Percentiles rank a stretch among this genome's conserved stretches.
phyloP scores from a whole-genome alignment of 2,888 invertebrate genomes.

The Apodemia duryi region DNA sequence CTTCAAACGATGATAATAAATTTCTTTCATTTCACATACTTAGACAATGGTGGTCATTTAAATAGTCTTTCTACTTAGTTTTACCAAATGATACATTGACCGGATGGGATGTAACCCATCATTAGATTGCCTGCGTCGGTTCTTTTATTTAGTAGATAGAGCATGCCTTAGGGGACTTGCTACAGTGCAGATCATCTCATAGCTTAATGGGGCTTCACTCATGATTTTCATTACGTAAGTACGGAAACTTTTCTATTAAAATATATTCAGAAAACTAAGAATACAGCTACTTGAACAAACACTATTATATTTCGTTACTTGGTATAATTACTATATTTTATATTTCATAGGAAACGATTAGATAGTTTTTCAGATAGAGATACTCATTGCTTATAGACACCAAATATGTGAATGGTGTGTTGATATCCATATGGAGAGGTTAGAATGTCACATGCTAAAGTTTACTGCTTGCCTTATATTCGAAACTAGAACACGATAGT shows the following conservation, averaged over 20 bases:
- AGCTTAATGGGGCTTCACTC: slow-evolving; percentile 10
- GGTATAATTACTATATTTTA: background rate
- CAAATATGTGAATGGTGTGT: no score
- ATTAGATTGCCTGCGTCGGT: slow-evolving; percentile 31
- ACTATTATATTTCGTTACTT: background rate
- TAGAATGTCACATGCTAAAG: no score
- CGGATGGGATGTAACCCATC: background rate
- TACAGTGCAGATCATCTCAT: slow-evolving; percentile 12
- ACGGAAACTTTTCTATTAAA: slow-evolving; percentile 1
- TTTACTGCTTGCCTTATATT: no score
- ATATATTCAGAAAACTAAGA: background rate
- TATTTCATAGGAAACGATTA: background rate
- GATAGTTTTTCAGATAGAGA: background rate
- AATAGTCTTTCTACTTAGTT: background rate
- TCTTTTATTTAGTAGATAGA: slow-evolving; percentile 35
- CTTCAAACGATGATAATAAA: no score
- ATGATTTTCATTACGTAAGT: slow-evolving; percentile 1
- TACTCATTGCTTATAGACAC: no score
- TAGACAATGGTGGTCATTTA: no score
- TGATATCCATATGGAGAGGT: no score
- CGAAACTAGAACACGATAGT: no score
- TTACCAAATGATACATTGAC: background rate
- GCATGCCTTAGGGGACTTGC: slow-evolving; percentile 11
- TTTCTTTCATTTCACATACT: no score
- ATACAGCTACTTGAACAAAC: background rate